Conservation (phyloP, 2,113 vertebrate species). For the Isurus oxyrinchus region DNA sequence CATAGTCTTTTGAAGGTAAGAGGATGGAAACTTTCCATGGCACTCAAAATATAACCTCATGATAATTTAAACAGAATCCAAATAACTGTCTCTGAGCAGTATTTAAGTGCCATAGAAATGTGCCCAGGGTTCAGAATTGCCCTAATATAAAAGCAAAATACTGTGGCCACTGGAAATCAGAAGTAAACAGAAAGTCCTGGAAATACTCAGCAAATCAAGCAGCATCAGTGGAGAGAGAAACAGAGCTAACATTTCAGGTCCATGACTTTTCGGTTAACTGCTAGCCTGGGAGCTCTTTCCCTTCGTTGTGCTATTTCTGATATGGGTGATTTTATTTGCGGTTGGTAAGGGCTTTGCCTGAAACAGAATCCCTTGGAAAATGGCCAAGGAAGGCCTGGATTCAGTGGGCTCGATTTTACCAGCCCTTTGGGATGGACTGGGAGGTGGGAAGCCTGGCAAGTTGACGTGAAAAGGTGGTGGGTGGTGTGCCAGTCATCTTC, state of each 20-base stretch:
- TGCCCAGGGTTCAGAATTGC: no score
- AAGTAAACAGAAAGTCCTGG: background rate
- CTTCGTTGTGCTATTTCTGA: background rate
- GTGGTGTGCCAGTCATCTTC: no score
- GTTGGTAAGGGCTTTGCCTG: background rate
- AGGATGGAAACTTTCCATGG: background rate
- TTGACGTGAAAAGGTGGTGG: no score
- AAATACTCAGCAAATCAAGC: no score
- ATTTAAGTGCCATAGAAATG: background rate
- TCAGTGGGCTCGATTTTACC: no score
- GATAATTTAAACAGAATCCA: background rate
- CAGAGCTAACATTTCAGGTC: background rate
- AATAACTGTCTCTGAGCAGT: background rate
- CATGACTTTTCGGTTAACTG: no score
- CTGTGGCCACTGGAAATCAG: no score
- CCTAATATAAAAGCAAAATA: no score
- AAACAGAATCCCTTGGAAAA: background rate
- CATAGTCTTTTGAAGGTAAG: background rate
- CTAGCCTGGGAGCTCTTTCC: no score
- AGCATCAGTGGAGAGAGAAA: background rate
- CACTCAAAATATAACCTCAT: background rate
- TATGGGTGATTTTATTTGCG: background rate
- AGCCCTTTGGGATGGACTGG: no score
- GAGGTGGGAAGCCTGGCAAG: no score
- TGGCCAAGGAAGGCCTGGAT: background rate